Evolutionary conservation across 2,888 invertebrate species (phyloP), one percentile per base, ranked within the genome.

Genomic region (Drosophila dives): DNA sequence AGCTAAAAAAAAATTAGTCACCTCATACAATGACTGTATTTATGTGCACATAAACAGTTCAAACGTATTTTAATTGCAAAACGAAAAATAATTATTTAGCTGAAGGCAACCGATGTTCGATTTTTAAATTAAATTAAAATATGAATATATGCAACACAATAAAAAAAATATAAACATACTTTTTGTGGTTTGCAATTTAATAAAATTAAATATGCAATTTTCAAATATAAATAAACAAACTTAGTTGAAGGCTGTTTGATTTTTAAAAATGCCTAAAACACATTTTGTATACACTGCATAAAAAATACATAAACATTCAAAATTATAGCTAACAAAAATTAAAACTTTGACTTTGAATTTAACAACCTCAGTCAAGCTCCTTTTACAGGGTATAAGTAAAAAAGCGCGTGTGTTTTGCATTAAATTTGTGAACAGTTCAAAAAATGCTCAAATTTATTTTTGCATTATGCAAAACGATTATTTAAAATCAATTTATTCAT

Each of bases 1-100:
- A 70, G 34, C 53, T 78, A 50, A 59, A 81, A 78, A 81, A 81
- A 74, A 66, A 68, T 86, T 84, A 80, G 75, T 86, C 86, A 83
- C 68, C 63, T 55, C 69, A 75, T 58, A 62, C 68, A 80, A 64
- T 56, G 50, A 36, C n/a, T 7, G 6, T 48, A 12, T 34, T 81
- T 83, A 70, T 81, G 68, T 83, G 71, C 66, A 6, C 2, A 15
- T 45, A 23, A 23, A 23, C 45, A 23, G 60, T 75, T 56, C 42
- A 65, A 62, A 80, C 71, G 82, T 79, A 88, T 86, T 81, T 75
- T 74, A 83, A 86, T 65, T 75, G 71, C 58, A 45, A 66, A 69
- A 20, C 42, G 38, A 60, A 64, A 71, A 15, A 36, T 38, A 73
- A 59, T 45, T 7, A 20, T 12, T 45, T 12, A 12, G 45, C 69